Evolutionary conservation across 2,797 vertebrate genomes (phyloP).

Genomic region (Mionectes olivaceus): DNA sequence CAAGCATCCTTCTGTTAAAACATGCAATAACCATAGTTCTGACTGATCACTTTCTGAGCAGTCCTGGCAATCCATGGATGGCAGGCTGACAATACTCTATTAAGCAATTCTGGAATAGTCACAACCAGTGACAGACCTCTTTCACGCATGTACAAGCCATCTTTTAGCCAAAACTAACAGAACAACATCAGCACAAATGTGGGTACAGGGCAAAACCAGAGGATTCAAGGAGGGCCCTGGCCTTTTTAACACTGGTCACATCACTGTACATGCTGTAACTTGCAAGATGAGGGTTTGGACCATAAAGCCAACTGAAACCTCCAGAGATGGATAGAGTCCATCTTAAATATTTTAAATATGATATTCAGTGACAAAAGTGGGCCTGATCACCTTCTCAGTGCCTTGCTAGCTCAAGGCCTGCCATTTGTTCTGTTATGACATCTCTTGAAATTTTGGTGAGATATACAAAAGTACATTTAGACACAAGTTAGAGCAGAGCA

Average conservation of each 20-base stretch:
- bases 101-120: not conserved
- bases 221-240: not conserved
- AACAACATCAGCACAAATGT: not conserved
- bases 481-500: not conserved
- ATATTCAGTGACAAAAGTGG: not conserved
- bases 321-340: not conserved
- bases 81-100: not conserved
- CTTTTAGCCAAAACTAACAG: not conserved
- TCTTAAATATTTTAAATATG: not conserved
- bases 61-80: not conserved
- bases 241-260: not conserved
- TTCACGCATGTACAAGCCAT: not conserved
- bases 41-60: not conserved
- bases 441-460: not conserved
- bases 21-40: not conserved
- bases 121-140: not conserved
- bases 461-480: not conserved
- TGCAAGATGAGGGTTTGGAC: not conserved
- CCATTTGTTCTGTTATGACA: not conserved
- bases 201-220: not conserved
- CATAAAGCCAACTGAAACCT: not conserved
- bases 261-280: fast-evolving
- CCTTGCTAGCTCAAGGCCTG: not conserved
- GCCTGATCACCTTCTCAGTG: not conserved
- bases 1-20: not conserved